These are phyloP conservation scores for Actinostola sp. DNA, from an alignment of 92 coral and sea anemone genomes.

Conservation along the genomic window DNA sequence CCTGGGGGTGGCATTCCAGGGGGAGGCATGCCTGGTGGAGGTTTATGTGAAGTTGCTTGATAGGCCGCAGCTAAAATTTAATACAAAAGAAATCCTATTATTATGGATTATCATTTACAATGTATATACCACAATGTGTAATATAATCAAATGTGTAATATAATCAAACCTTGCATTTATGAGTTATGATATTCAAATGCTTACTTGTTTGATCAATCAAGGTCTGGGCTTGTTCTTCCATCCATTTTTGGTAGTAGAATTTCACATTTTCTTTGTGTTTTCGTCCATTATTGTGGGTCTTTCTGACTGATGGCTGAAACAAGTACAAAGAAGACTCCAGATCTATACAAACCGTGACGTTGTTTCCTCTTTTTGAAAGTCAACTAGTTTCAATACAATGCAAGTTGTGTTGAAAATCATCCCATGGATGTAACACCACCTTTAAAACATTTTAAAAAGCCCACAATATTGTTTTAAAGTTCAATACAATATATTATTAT, in stretches of 20 bases:
- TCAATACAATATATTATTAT: too few species aligned
- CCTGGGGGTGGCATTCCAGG: constrained; percentile 96
- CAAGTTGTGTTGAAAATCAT: too few species aligned
- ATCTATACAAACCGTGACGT: too few species aligned
- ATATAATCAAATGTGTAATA: too few species aligned
- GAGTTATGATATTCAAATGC: constrained; percentile 18
- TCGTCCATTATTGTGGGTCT: constrained; percentile 95
- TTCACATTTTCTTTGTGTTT: constrained; percentile 98
- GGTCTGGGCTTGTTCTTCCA: constrained; percentile 99
- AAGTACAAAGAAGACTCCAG: not conserved
- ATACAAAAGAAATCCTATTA: not conserved
- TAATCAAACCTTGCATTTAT: too few species aligned
- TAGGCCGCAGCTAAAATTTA: constrained; percentile 83
- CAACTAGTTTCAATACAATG: too few species aligned
- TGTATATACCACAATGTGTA: too few species aligned
- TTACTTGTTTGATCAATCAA: constrained; percentile 99
- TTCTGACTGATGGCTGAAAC: constrained; percentile 95
- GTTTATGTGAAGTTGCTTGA: constrained; percentile 71
- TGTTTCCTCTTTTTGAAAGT: too few species aligned
- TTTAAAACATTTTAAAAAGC: too few species aligned
- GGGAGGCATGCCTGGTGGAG: constrained; percentile 72
- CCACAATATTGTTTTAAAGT: too few species aligned
- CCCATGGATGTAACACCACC: too few species aligned
- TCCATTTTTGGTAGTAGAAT: constrained; percentile 95
- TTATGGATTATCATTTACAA: too few species aligned